Evolutionary conservation across 1,140 invertebrate genomes (phyloP).

Genomic region (Portunus trituberculatus): DNA sequence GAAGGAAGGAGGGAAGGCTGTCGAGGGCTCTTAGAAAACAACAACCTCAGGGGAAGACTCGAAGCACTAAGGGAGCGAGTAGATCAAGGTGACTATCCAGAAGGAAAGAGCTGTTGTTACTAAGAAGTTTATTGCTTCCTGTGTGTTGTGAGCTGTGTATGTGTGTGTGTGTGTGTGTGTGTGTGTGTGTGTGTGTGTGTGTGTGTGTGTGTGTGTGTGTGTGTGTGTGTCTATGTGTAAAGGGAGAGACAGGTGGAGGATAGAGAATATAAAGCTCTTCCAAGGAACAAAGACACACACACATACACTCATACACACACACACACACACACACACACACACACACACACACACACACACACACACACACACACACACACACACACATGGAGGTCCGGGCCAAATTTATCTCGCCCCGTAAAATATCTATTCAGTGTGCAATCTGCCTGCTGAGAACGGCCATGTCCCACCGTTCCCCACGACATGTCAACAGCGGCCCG

Average conservation of each 20-base stretch:
- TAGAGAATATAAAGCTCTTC: background rate
- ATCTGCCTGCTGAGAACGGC: slow-evolving; percentile 42
- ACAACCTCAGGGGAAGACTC: too few species aligned
- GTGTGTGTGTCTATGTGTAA: slow-evolving; percentile 40
- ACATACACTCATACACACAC: slow-evolving; percentile 37
- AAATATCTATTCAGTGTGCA: slow-evolving; percentile 23
- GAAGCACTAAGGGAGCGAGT: background rate
- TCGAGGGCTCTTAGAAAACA: too few species aligned
- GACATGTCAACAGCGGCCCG: slow-evolving; percentile 41
- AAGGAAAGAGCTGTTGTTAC: background rate
- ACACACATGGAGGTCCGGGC: background rate
- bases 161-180: slow-evolving; percentile 19
- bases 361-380: slow-evolving; percentile 29
- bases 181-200: slow-evolving; percentile 40
- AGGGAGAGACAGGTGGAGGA: background rate
- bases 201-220: slow-evolving; percentile 56
- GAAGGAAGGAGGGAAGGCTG: background rate
- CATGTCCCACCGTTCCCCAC: slow-evolving; percentile 7
- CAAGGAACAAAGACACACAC: slow-evolving; percentile 27
- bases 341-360: slow-evolving; percentile 43
- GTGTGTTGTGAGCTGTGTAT: background rate
- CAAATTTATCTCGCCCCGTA: background rate
- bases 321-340: slow-evolving; percentile 50
- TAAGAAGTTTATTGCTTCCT: background rate
- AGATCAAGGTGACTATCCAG: background rate